Conservation (phyloP, 2,888 invertebrate species). For the Apantesis nais region DNA sequence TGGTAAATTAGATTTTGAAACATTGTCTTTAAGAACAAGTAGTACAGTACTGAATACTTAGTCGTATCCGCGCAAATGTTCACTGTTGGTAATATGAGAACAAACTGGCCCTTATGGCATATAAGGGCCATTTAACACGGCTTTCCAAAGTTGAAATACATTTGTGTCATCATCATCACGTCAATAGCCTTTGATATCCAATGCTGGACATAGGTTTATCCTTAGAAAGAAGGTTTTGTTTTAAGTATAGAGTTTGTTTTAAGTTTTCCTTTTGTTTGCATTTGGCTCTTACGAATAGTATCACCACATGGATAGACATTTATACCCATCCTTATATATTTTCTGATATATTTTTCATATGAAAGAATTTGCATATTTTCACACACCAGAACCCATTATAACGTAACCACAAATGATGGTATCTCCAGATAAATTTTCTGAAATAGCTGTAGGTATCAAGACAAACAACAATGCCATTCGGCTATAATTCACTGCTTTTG, state of each 20-base stretch:
- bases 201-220: too few species aligned
- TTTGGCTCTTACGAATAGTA: too few species aligned
- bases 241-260: too few species aligned
- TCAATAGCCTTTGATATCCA: too few species aligned
- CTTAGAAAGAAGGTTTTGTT: too few species aligned
- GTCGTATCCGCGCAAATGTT: background rate
- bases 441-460: conserved; percentile 29
- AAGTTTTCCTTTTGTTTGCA: too few species aligned
- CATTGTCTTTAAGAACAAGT: background rate
- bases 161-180: too few species aligned
- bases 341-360: background rate
- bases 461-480: conserved; percentile 45
- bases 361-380: background rate
- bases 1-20: background rate
- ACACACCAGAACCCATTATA: conserved; percentile 5
- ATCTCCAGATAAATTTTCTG: conserved; percentile 5
- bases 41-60: background rate
- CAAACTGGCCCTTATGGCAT: too few species aligned
- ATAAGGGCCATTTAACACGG: too few species aligned
- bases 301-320: too few species aligned
- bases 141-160: too few species aligned
- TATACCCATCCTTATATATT: background rate
- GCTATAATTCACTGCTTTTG: conserved; percentile 51
- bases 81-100: too few species aligned
- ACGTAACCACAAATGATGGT: conserved; percentile 10